phyloP scores from a whole-genome alignment of 2,797 vertebrate species.

The Paedocypris micromegethes region DNA sequence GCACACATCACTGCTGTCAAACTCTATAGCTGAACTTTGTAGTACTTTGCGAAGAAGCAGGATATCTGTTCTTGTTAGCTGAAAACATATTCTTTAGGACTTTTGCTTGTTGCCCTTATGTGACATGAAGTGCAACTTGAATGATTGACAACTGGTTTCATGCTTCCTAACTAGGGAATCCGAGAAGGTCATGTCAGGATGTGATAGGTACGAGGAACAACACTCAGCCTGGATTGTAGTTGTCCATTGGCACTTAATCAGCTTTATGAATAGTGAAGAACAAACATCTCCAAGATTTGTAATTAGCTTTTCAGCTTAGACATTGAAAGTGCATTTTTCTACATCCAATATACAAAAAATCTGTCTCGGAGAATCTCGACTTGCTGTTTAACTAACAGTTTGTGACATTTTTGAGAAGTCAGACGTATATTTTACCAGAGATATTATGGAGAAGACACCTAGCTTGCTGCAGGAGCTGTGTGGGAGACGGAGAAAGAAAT shows the following conservation, averaged over 20 bases:
- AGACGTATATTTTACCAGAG: slow-evolving; percentile 19
- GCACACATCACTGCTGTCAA: not conserved
- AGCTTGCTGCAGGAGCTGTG: slow-evolving; percentile 25
- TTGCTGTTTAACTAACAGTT: slow-evolving; percentile 17
- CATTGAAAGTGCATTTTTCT: too few species aligned
- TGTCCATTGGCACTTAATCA: too few species aligned
- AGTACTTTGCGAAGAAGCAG: not conserved
- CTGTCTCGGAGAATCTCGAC: not conserved
- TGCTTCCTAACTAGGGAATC: slow-evolving; percentile 55
- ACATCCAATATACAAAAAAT: not conserved
- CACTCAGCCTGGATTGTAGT: slow-evolving; percentile 29
- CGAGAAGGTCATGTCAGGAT: slow-evolving; percentile 62
- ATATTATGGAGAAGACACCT: slow-evolving; percentile 6
- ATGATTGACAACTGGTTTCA: slow-evolving; percentile 62
- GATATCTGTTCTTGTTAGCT: slow-evolving; percentile 22
- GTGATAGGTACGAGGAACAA: slow-evolving; percentile 53
- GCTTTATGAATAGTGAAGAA: too few species aligned
- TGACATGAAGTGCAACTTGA: slow-evolving; percentile 10
- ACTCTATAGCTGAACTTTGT: not conserved
- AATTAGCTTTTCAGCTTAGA: too few species aligned
- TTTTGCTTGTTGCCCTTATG: slow-evolving; percentile 31
- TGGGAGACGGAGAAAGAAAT: slow-evolving; percentile 20
- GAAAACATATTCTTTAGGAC: slow-evolving; percentile 23
- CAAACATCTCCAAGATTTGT: too few species aligned
- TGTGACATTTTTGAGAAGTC: slow-evolving; percentile 17